Base-by-base conservation (phyloP, 2,888 invertebrate genomes). In the Drosophila mulleri region DNA sequence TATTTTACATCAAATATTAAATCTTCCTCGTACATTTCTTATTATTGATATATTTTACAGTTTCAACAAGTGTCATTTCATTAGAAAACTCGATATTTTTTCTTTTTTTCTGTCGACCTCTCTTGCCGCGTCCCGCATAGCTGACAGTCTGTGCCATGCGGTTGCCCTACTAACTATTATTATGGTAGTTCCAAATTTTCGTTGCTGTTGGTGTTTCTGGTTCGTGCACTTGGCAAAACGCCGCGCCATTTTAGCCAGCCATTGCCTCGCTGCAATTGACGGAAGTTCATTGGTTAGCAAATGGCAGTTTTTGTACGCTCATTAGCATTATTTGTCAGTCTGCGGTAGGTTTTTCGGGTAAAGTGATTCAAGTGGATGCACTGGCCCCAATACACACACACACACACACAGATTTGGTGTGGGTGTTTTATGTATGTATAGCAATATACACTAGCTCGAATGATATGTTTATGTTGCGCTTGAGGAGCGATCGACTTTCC, bases 281-380 rank as follows among this genome's bases (percentile, higher is more conserved):
- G 84, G 84, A 84, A 84, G 84, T 84, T 84, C 84, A 84, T 84
- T 84, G 84, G 86, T 86, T 86, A 86, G 85, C 88, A 86, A 86
- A 86, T 86, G 89, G 79, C 89, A 86, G 89, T 86, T 85, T 88
- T 85, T 86, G 83, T 88, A 83, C 88, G 85, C 86, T 86, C 86
- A 86, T 86, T 86, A 86, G 86, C 86, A 86, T 89, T 86, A 86
- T 86, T 86, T 86, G 86, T 86, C 86, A 89, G 86, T 84, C 76
- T 88, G 71, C 70, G 83, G 77, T 80, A 73, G 73, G 67, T 73
- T 81, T 78, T 79, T 71, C 52, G 76, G 88, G 44, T 75, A 68
- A 80, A 87, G 79, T 80, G 82, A 80, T 79, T 79, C 75, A 72
- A 84, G 85, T 72, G 88, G 73, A 67, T 77, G 67, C 67, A 74